Percentiles rank a stretch among this genome's conserved stretches.
Evolutionary conservation across 2,888 invertebrate genomes (phyloP).

Genomic region (Portevinia maculata): DNA sequence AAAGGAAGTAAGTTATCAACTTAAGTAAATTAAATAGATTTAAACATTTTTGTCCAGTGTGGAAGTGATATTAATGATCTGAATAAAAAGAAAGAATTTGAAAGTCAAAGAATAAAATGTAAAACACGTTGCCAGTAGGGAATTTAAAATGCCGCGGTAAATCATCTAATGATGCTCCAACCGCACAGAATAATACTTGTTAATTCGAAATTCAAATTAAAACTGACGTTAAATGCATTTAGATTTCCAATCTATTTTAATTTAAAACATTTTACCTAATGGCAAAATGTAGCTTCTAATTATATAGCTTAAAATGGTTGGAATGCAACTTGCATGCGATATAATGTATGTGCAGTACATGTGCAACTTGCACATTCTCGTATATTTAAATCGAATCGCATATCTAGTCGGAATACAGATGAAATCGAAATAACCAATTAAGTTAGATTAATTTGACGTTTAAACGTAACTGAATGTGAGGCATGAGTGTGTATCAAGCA

Average conservation of each 20-base stretch:
- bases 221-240: constrained; percentile 44
- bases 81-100: too few species aligned
- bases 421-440: constrained; percentile 68
- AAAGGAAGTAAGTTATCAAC: too few species aligned
- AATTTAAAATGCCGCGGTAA: constrained; percentile 26
- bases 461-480: constrained; percentile 11
- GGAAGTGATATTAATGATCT: too few species aligned
- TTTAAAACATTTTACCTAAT: constrained; percentile 21
- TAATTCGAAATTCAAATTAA: constrained; percentile 63
- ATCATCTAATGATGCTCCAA: constrained; percentile 10
- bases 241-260: constrained; percentile 49
- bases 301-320: constrained; percentile 47
- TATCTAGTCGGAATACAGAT: constrained; percentile 35
- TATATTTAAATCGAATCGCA: constrained; percentile 11
- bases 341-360: not conserved
- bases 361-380: not conserved
- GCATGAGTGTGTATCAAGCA: not conserved
- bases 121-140: not conserved
- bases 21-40: not conserved
- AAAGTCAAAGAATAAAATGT: not conserved
- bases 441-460: constrained; percentile 67
- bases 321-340: constrained; percentile 31
- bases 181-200: constrained; percentile 35
- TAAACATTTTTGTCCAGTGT: too few species aligned
- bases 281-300: constrained; percentile 28